These are phyloP conservation scores for Chauna torquata DNA, from an alignment of 2,113 vertebrate species.

Conservation along the genomic window DNA sequence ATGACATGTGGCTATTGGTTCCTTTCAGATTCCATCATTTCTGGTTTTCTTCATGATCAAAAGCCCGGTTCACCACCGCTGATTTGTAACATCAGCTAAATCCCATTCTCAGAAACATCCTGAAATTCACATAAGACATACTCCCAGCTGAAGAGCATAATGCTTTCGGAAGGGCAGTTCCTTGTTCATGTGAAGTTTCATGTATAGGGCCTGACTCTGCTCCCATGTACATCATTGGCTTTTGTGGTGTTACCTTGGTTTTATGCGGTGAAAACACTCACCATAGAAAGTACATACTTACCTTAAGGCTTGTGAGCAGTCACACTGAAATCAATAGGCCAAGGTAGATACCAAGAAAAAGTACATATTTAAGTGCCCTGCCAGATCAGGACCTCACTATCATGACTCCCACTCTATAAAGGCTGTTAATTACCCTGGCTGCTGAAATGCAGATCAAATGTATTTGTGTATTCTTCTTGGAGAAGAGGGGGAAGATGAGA, in stretches of 20 bases:
- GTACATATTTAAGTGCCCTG: background rate
- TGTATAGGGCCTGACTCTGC: background rate
- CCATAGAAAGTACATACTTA: background rate
- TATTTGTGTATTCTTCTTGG: background rate
- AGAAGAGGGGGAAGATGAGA: background rate
- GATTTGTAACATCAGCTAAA: background rate
- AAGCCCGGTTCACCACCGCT: background rate
- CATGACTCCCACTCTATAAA: background rate
- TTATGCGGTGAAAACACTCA: background rate
- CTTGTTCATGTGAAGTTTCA: accelerated
- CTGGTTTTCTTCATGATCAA: background rate
- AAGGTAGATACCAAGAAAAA: background rate
- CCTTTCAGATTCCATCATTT: background rate
- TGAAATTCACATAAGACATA: background rate
- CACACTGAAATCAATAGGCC: background rate
- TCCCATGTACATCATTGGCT: background rate
- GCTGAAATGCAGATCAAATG: background rate
- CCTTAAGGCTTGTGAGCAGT: background rate
- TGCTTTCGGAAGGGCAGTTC: background rate
- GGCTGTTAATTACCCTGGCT: background rate
- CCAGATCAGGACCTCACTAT: background rate
- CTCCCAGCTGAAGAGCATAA: background rate
- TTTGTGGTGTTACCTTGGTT: background rate
- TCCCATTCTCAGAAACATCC: background rate
- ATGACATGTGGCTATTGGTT: background rate